phyloP scores from a whole-genome alignment of 2,797 vertebrate genomes.

The Schizopygopsis malacanthus region DNA sequence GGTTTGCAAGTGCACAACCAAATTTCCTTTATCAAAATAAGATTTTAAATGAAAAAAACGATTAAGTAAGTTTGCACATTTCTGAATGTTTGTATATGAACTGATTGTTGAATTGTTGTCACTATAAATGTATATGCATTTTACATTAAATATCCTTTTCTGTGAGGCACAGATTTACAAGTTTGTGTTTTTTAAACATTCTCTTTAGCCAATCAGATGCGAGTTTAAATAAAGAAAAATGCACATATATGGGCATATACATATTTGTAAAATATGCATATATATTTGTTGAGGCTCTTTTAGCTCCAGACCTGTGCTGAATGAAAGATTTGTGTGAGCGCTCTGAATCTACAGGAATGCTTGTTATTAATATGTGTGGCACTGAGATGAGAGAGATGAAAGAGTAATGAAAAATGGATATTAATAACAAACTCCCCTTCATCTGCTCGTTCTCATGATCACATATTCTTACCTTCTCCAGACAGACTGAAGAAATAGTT shows the following conservation, averaged over 20 bases:
- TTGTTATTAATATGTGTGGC: constrained; percentile 13
- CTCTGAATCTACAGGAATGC: constrained; percentile 18
- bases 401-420: constrained; percentile 20
- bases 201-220: not conserved
- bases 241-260: not conserved
- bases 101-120: not conserved
- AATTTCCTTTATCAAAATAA: not conserved
- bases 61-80: not conserved
- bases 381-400: constrained; percentile 12
- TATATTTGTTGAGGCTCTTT: not conserved
- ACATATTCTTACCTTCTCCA: not conserved
- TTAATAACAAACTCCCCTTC: constrained; percentile 16
- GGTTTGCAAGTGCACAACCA: not conserved
- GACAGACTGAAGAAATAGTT: not conserved
- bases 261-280: not conserved
- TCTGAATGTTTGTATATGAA: not conserved
- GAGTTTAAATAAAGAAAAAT: not conserved
- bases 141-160: not conserved
- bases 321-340: not conserved
- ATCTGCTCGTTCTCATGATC: constrained; percentile 13
- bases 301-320: not conserved
- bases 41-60: not conserved
- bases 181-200: not conserved
- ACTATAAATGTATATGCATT: not conserved
- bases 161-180: not conserved